Conservation (phyloP, 2,113 vertebrate genomes). For the Potamarius usumacintae region DNA sequence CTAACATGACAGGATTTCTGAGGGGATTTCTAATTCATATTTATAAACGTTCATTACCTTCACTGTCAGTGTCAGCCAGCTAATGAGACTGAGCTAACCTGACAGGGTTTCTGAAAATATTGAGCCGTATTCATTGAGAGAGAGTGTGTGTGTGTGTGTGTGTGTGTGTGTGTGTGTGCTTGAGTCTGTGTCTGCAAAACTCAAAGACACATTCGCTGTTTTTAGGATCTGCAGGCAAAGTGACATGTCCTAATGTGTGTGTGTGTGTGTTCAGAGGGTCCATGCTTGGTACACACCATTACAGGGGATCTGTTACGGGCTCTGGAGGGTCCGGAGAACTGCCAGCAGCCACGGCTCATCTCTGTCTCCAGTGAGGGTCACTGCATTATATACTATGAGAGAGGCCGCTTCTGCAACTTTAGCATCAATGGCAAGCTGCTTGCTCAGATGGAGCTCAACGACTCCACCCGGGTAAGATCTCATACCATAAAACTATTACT, state of each 20-base stretch:
- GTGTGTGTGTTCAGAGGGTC: slow-evolving; percentile 81
- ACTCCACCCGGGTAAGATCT: slow-evolving; percentile 86
- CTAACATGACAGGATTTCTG: background rate
- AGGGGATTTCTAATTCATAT: background rate
- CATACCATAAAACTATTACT: background rate
- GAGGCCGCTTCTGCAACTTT: slow-evolving; percentile 96
- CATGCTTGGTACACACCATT: slow-evolving; percentile 97
- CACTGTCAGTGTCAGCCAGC: background rate
- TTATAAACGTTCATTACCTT: background rate
- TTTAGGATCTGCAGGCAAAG: background rate
- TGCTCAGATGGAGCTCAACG: slow-evolving; percentile 96
- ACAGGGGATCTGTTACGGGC: slow-evolving; percentile 95
- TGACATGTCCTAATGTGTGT: background rate
- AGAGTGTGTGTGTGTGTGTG: slow-evolving; percentile 1
- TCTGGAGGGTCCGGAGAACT: slow-evolving; percentile 93
- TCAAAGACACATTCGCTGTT: background rate
- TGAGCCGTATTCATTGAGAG: background rate
- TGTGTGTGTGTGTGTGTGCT: background rate
- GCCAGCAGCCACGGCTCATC: slow-evolving; percentile 90
- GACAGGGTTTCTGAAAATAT: background rate
- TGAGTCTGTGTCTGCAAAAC: background rate
- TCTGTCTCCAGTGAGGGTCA: slow-evolving; percentile 98
- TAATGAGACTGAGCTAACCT: background rate
- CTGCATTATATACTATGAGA: slow-evolving; percentile 98
- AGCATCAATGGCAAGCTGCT: slow-evolving; percentile 97